Evolutionary conservation across 1,140 invertebrate genomes (phyloP).

Genomic region (Plectrocnemia conspersa): DNA sequence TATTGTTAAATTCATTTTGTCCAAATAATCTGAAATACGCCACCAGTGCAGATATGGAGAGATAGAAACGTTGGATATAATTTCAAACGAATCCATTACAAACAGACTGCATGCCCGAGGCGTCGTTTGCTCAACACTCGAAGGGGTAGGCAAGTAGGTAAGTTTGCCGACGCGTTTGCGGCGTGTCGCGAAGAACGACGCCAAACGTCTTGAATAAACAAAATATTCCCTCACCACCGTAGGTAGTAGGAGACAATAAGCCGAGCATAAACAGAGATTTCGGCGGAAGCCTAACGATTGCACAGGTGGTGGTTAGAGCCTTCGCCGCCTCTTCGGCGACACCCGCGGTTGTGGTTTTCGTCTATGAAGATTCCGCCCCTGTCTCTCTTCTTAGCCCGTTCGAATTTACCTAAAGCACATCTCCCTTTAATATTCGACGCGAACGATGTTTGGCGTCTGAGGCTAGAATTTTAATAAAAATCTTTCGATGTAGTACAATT

Average conservation of each 20-base stretch:
- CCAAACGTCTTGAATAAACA: conserved; percentile 17
- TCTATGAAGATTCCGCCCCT: not conserved
- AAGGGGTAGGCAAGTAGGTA: conserved; percentile 5
- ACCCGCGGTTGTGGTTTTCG: not conserved
- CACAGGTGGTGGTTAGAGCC: conserved; percentile 25
- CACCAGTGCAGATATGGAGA: too few relatives aligned
- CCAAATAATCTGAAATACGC: too few relatives aligned
- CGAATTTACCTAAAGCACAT: too few relatives aligned
- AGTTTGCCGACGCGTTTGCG: conserved; percentile 12
- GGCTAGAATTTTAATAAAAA: too few relatives aligned
- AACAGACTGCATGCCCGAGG: not conserved
- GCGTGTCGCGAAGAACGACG: conserved; percentile 10
- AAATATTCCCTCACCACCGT: conserved; percentile 14
- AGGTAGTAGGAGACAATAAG: conserved; percentile 23
- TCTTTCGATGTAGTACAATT: too few relatives aligned
- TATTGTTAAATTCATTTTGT: too few relatives aligned
- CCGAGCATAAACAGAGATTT: conserved; percentile 18
- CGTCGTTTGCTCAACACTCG: conserved; percentile 8
- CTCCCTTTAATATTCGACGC: too few relatives aligned
- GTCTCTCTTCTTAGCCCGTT: not conserved
- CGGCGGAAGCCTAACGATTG: conserved; percentile 17
- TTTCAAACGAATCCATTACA: not conserved
- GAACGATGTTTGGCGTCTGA: too few relatives aligned
- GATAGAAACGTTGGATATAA: too few relatives aligned
- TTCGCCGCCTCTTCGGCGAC: too few relatives aligned